Percentiles rank a stretch among this genome's conserved stretches.
phyloP scores from a whole-genome alignment of 2,797 vertebrate species.

The Alfaro cultratus region DNA sequence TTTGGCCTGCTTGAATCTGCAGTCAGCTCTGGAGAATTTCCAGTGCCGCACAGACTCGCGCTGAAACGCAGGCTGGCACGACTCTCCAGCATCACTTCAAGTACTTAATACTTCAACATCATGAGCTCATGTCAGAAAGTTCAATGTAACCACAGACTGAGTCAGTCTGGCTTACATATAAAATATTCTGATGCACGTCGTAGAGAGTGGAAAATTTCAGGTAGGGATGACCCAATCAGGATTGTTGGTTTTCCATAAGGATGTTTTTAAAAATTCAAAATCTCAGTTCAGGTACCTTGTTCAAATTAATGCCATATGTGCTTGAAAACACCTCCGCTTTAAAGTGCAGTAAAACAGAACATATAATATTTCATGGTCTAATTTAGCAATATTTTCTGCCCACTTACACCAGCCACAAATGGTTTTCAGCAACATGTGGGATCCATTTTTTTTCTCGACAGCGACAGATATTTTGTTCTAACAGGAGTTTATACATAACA shows the following conservation, averaged over 20 bases:
- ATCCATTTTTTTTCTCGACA: not conserved
- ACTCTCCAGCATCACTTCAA: constrained; percentile 62
- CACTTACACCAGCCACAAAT: not conserved
- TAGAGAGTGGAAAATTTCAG: not conserved
- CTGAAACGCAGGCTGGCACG: constrained; percentile 55
- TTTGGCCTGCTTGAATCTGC: constrained; percentile 61
- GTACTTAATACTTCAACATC: constrained; percentile 57
- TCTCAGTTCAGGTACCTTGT: not conserved
- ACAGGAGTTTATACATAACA: not conserved
- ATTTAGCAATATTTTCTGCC: not conserved
- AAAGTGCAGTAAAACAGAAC: not conserved
- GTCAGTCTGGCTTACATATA: constrained; percentile 34
- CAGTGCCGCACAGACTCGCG: constrained; percentile 57
- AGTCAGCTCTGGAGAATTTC: constrained; percentile 55
- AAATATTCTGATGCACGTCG: constrained; percentile 4
- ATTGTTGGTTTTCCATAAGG: not conserved
- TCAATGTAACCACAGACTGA: constrained; percentile 24
- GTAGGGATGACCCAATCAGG: not conserved
- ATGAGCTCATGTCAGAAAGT: constrained; percentile 19
- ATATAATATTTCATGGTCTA: not conserved
- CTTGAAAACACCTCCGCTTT: not conserved
- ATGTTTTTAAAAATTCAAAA: not conserved
- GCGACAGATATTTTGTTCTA: not conserved
- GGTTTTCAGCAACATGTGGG: not conserved
- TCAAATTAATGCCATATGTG: not conserved